Evolutionary conservation across 2,888 invertebrate species (phyloP).

Genomic region (Platerodrilus igneus): DNA sequence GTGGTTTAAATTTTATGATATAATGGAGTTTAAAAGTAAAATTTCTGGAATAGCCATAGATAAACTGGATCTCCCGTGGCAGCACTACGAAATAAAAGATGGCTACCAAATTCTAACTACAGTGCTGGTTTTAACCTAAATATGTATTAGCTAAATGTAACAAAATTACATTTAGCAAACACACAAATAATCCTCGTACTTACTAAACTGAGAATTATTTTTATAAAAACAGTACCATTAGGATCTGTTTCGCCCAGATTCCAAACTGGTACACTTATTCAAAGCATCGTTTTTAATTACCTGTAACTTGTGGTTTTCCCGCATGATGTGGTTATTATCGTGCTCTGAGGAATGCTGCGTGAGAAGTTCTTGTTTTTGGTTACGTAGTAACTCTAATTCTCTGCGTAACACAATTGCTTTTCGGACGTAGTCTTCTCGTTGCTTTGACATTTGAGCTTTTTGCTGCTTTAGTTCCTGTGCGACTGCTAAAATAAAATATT

Average conservation of each 20-base stretch:
- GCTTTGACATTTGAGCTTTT: conserved; percentile 72
- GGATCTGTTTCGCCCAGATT: background rate
- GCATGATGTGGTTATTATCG: conserved; percentile 72
- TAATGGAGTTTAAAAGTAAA: conserved; percentile 32
- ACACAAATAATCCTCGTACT: conserved; percentile 4
- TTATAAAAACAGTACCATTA: background rate
- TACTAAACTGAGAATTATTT: conserved; percentile 2
- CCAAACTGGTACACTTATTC: background rate
- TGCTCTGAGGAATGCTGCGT: conserved; percentile 63
- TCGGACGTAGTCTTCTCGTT: conserved; percentile 76
- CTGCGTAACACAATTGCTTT: conserved; percentile 69
- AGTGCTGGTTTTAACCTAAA: conserved; percentile 15
- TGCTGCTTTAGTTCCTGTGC: conserved; percentile 79
- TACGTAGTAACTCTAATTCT: conserved; percentile 72
- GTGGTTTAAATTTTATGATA: conserved; percentile 30
- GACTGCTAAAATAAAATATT: conserved; percentile 59
- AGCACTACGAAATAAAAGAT: conserved; percentile 42
- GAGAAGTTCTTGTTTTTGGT: conserved; percentile 72
- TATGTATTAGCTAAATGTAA: conserved; percentile 8
- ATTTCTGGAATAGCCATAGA: conserved; percentile 30
- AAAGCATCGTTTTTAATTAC: conserved; percentile 52
- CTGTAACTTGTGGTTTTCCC: conserved; percentile 81
- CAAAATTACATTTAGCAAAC: conserved; percentile 8
- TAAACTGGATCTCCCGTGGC: conserved; percentile 29
- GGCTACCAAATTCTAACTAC: conserved; percentile 35